These are phyloP conservation scores for Pyralis farinalis DNA, from an alignment of 2,888 invertebrate genomes.

Conservation along the genomic window DNA sequence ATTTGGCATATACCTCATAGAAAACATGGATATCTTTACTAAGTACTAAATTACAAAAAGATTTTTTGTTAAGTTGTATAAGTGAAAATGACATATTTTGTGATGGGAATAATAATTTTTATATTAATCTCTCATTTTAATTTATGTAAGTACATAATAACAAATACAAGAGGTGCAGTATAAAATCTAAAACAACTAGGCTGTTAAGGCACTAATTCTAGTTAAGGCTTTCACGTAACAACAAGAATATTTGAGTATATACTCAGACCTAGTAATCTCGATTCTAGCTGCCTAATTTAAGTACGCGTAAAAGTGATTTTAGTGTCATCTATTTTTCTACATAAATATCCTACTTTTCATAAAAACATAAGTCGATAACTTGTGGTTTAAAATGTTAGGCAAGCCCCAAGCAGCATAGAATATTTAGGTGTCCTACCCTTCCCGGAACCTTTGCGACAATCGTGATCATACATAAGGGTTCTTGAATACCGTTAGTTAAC, in stretches of 20 bases:
- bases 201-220: slow-evolving; percentile 62
- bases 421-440: no score
- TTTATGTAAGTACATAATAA: slow-evolving; percentile 17
- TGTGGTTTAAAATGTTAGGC: no score
- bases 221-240: slow-evolving; percentile 41
- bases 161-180: slow-evolving; percentile 19
- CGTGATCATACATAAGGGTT: no score
- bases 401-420: no score
- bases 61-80: slow-evolving; percentile 17
- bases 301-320: slow-evolving; percentile 17
- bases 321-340: neutral
- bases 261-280: slow-evolving; percentile 18
- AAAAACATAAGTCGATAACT: no score
- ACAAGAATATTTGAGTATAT: slow-evolving; percentile 16
- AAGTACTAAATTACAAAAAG: slow-evolving; percentile 47
- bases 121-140: slow-evolving; percentile 12
- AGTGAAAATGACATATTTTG: slow-evolving; percentile 33
- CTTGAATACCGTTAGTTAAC: no score
- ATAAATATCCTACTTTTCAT: no score
- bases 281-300: slow-evolving; percentile 40
- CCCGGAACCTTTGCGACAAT: no score
- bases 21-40: slow-evolving; percentile 50
- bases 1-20: slow-evolving; percentile 76
- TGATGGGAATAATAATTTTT: slow-evolving; percentile 47
- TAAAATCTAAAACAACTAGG: slow-evolving; percentile 35